phyloP scores from a whole-genome alignment of 1,140 invertebrate genomes.

The Drosophila ambigua region DNA sequence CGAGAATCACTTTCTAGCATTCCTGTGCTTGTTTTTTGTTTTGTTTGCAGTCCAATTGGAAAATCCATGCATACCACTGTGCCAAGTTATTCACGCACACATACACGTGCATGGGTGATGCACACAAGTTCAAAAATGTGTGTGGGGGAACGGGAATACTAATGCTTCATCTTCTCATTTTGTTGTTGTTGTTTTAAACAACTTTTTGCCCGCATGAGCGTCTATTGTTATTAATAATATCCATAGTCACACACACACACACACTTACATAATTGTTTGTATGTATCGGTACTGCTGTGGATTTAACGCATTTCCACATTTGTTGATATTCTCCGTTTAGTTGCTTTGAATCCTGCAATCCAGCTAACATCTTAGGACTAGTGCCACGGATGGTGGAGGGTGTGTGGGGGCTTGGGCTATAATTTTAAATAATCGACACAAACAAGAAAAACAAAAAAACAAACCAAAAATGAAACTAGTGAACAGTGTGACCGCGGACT shows the following conservation, averaged over 20 bases:
- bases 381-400: neutral
- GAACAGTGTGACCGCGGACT: no score
- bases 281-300: conserved; percentile 50
- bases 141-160: conserved; percentile 76
- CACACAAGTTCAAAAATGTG: conserved; percentile 47
- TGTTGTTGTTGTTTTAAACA: conserved; percentile 6
- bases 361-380: neutral
- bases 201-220: conserved; percentile 46
- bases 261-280: conserved; percentile 76
- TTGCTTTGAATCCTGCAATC: neutral
- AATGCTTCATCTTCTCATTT: conserved; percentile 19
- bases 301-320: conserved; percentile 59
- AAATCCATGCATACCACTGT: conserved; percentile 20
- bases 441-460: conserved; percentile 74
- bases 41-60: no score
- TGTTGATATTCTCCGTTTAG: conserved; percentile 18
- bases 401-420: conserved; percentile 9
- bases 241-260: conserved; percentile 43
- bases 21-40: neutral
- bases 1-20: neutral
- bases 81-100: conserved; percentile 27
- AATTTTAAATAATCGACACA: conserved; percentile 45
- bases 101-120: conserved; percentile 38
- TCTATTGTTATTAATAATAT: conserved; percentile 33
- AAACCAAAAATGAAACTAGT: conserved; percentile 71